Base-by-base conservation (phyloP, 2,797 vertebrate species). In the Betta splendens region DNA sequence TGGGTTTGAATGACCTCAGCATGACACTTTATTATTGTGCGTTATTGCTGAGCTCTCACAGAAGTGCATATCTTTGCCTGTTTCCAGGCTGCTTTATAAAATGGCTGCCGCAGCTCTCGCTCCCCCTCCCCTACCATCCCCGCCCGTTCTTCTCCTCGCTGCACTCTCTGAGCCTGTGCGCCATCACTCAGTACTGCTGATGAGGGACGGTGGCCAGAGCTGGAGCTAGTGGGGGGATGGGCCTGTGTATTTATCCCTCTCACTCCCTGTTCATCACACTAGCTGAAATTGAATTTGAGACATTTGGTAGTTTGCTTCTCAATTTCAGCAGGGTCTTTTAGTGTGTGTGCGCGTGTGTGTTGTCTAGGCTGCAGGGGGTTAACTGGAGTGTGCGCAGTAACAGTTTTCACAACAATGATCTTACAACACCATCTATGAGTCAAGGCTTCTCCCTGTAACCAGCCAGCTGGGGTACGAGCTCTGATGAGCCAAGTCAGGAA, bases 181-280 rank as follows among this genome's bases (percentile, higher is more conserved):
- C 86, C 84, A 85, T 90, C 84, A 86, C 80, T 89, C 87, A 84
- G 77, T 83, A 72, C 84, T 85, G 26, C 85, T 84, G 85, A 89
- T 83, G 83, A 89, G 80, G 69, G 80, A 80, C 36, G 54, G 82
- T 59, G 69, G 79, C 77, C 78, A 79, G 66, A 78, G 79, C 72
- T 50, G 79, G 66, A 78, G 79, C 72, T 50, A 38, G 70, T 50
- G 64, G 83, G 81, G 81, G 85, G 80, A 77, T 71, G 83, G 86
- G 81, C 69, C 25, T 5, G 7, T 15, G 23, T 37, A 23, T 83
- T 58, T 57, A 61, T 62, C 60, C 62, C 50, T 75, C 46, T 45
- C 37, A 29, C 49, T 50, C 68, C 74, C 46, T 52, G 38, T 50
- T 62, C 44, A 38, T 58, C 6, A 11, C 7, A 42, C 49, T 44